Base-by-base conservation (phyloP, 2,113 vertebrate genomes). In the Clarias gariepinus region DNA sequence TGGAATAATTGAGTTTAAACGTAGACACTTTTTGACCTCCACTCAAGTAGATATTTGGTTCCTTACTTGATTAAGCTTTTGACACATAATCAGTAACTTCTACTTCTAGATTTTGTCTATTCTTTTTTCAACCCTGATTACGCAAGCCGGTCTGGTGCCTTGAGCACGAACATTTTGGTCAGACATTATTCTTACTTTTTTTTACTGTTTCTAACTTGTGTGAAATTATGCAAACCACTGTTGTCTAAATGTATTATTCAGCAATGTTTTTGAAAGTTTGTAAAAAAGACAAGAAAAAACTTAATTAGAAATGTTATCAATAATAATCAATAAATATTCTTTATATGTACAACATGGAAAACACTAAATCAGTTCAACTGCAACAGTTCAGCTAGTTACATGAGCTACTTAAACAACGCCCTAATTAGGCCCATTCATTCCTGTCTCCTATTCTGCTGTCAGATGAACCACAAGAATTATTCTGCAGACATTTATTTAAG, bases 401-500 rank as follows among this genome's bases (percentile, higher is more conserved):
- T 33, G n/a, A 33, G 28, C 28, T 68, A 33, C 66, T 33, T 33
- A 69, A 69, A 69, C 5, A 68, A 30, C n/a, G 16, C 13, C 66
- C 13, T 69, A 69, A 41, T 73, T 10, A 69, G 30, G 30, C 18
- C 10, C 33, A 23, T 21, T 73, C 33, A 47, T 11, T 73, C 33
- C 69, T 47, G 33, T 41, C 69, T 69, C 13, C 69, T 41, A 41
- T 41, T 41, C 36, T 21, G 9, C 33, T 1, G 8, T 21, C 19
- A 73, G 19, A 36, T 73, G 19, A 73, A 73, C 9, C 33, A 12
- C 21, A 5, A 87, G 87, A 82, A 90, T 85, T 84, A 66, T 85
- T 91, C 68, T 57, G 63, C 53, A 79, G 30, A 41, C 28, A 30
- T 15, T 52, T 85, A 84, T 83, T 81, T 88, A 68, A 88, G 64